Evolutionary conservation across 2,888 invertebrate species (phyloP).

Genomic region (Acanthoscelides obtectus): DNA sequence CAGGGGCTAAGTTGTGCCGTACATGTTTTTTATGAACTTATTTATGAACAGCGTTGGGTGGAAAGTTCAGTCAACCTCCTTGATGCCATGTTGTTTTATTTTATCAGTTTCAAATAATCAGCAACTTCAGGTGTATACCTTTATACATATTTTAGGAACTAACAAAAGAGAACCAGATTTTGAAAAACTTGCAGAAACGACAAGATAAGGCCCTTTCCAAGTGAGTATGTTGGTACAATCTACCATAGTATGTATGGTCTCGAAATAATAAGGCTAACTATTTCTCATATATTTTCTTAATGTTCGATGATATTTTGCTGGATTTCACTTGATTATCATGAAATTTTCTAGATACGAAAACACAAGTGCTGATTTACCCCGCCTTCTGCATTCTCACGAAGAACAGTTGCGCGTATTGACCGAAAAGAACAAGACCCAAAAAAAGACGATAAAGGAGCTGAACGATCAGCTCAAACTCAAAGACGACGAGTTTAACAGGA

Average conservation of each 20-base stretch:
- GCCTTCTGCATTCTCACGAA: slow-evolving; percentile 68
- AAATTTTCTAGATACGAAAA: slow-evolving; percentile 64
- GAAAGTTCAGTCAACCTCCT: too few relatives aligned
- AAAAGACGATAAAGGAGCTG: slow-evolving; percentile 59
- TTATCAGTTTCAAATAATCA: too few relatives aligned
- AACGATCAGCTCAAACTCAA: slow-evolving; percentile 62
- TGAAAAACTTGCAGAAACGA: slow-evolving; percentile 72
- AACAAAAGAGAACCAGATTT: slow-evolving; percentile 67
- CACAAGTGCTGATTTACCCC: slow-evolving; percentile 72
- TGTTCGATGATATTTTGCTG: too few relatives aligned
- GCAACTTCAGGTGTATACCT: too few relatives aligned
- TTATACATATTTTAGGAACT: slow-evolving; percentile 54
- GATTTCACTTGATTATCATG: too few relatives aligned
- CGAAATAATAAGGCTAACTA: too few relatives aligned
- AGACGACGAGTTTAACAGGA: slow-evolving; percentile 60
- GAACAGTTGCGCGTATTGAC: slow-evolving; percentile 73
- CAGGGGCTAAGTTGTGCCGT: too few relatives aligned
- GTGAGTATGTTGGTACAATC: slow-evolving; percentile 42
- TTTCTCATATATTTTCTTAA: too few relatives aligned
- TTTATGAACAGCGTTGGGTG: too few relatives aligned
- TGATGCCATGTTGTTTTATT: too few relatives aligned
- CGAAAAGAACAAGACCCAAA: slow-evolving; percentile 63
- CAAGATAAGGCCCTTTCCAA: slow-evolving; percentile 74
- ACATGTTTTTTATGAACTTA: too few relatives aligned
- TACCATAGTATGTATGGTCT: background rate